Conservation (phyloP, 2,797 vertebrate species). For the Hydrolagus colliei region DNA sequence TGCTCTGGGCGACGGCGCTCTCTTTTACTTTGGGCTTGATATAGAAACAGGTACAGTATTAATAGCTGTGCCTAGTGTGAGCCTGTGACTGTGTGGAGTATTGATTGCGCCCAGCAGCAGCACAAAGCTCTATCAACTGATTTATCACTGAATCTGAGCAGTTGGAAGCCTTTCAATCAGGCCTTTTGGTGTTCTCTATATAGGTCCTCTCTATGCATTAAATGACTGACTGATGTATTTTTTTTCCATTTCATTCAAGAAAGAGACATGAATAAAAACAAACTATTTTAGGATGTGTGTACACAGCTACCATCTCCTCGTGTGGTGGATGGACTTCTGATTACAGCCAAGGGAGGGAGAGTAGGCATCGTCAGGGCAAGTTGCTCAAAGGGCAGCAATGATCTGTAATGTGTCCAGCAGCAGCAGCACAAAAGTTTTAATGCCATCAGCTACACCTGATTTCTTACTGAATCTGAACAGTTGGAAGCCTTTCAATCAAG, state of each 20-base stretch:
- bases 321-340: neutral
- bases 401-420: too few species aligned
- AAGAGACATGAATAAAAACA: neutral
- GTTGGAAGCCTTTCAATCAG: neutral
- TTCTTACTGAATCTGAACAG: too few species aligned
- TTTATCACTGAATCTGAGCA: neutral
- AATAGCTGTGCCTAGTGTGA: neutral
- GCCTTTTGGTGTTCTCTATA: neutral
- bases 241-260: neutral
- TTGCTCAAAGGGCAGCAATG: too few species aligned
- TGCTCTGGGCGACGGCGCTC: constrained; percentile 91
- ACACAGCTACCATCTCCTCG: neutral
- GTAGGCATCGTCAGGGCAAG: neutral
- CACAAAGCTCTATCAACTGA: neutral
- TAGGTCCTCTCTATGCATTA: neutral
- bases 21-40: constrained; percentile 95
- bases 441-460: too few species aligned
- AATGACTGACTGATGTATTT: neutral
- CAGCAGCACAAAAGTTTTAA: too few species aligned
- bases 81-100: neutral
- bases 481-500: too few species aligned
- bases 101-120: neutral
- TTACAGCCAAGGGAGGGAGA: neutral
- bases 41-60: constrained; percentile 72
- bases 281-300: neutral